Base-by-base conservation (phyloP, 2,888 invertebrate species). In the Lysandra coridon region DNA sequence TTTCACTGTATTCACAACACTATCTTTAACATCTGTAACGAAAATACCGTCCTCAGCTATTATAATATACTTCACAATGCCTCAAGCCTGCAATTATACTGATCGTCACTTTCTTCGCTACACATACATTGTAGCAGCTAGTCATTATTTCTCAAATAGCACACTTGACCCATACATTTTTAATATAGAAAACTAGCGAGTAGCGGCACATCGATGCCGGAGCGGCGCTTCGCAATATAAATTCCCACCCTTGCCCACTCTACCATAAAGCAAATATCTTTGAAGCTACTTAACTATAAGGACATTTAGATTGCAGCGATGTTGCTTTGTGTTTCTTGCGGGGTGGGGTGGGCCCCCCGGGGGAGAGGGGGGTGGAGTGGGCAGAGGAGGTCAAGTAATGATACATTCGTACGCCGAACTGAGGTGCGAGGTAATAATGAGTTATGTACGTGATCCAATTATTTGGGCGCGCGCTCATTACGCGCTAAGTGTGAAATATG, bases 401-500 rank as follows among this genome's bases (percentile, higher is more conserved):
- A 79, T 79, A 79, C 79, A 79, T 93, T 91, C 92, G 90, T 87
- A 85, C 84, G 84, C 88, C 90, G 88, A 88, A 91, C 88, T 91
- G 91, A 92, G 92, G 91, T 90, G 92, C 93, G 93, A 94, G 92
- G 92, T 95, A 95, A 95, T 95, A 95, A 95, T 95, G 95, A 95
- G 91, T 94, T 95, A 95, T 95, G 94, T 95, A 95, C 95, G 95
- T 95, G 95, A 95, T 95, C 95, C 95, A 95, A 95, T 95, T 95
- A 95, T 95, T 95, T 95, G 92, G 95, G 94, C 92, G 93, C 93
- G 91, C 92, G 92, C 93, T 95, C 95, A 95, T 95, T 95, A 95
- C 94, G 91, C 92, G 93, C 92, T 95, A 95, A 95, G 95, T 95
- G 95, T 94, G 95, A 95, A 94, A 94, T 95, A 95, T 95, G 90